These are phyloP conservation scores for Coendou prehensilis DNA, from an alignment of 2,797 vertebrate species.

Conservation along the genomic window DNA sequence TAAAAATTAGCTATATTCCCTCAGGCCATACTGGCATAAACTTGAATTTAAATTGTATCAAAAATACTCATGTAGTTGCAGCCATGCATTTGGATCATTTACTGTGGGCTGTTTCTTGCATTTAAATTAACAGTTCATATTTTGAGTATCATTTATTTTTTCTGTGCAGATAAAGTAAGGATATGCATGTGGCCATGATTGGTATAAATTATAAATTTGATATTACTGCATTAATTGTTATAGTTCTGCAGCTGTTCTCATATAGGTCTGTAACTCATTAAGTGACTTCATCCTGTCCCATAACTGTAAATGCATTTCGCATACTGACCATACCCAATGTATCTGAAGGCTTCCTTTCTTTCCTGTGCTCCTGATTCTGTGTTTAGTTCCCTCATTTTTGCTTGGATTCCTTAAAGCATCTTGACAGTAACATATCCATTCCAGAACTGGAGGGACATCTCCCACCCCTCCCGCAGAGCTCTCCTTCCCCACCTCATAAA, in stretches of 20 bases:
- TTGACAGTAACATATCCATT: neutral
- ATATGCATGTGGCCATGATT: neutral
- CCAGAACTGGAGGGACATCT: neutral
- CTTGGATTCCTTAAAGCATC: neutral
- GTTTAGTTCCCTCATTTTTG: neutral
- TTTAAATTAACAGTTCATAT: constrained; percentile 37
- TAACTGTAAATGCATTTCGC: neutral
- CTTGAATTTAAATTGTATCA: constrained; percentile 23
- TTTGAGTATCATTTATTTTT: constrained; percentile 11
- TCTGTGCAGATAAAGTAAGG: neutral
- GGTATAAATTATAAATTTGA: constrained; percentile 27
- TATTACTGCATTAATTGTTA: constrained; percentile 1
- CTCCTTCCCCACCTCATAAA: neutral
- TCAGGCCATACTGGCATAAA: neutral
- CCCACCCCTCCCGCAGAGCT: neutral
- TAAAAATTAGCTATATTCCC: neutral
- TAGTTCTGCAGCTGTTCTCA: neutral
- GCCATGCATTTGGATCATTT: constrained; percentile 25
- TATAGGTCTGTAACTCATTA: neutral
- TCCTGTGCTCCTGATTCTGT: neutral
- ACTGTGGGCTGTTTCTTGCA: neutral
- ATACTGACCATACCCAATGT: neutral
- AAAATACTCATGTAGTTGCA: neutral
- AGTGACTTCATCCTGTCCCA: neutral
- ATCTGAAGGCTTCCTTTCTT: neutral